A percentile compares a stretch with the other conserved stretches of the same genome.
Conservation (phyloP, 2,113 vertebrate genomes). For the Malurus cyaneus region DNA sequence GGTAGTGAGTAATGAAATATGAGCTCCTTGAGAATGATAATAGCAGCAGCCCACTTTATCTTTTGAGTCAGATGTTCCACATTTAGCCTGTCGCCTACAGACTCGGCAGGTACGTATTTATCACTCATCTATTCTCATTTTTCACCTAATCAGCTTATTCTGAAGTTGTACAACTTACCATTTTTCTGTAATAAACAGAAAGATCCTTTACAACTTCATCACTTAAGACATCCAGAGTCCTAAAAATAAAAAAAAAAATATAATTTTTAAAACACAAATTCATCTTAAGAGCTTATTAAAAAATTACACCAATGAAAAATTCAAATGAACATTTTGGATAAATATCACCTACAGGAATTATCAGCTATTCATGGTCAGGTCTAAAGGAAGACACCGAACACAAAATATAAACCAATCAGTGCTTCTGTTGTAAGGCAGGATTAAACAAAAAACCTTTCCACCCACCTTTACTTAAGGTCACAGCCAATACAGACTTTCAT, state of each 20-base stretch:
- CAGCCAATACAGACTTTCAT: background rate
- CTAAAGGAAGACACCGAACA: background rate
- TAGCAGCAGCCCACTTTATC: background rate
- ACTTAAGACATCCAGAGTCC: conserved; percentile 91
- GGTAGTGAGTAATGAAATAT: background rate
- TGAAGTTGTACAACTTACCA: conserved; percentile 76
- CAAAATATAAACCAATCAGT: background rate
- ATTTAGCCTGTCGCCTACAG: background rate
- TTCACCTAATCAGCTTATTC: background rate
- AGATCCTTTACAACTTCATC: conserved; percentile 90
- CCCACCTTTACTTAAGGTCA: background rate
- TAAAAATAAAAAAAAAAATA: conserved; percentile 51
- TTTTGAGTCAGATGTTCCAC: background rate
- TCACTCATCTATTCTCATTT: background rate
- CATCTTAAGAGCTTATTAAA: background rate
- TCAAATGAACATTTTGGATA: background rate
- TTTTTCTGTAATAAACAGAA: conserved; percentile 87
- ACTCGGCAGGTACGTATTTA: background rate
- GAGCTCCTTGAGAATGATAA: background rate
- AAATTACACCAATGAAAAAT: background rate
- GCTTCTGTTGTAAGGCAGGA: background rate
- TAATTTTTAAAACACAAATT: background rate
- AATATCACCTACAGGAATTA: background rate
- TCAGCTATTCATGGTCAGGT: background rate
- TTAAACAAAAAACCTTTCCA: background rate